phyloP scores from a whole-genome alignment of 2,888 invertebrate species.

The Aleiodes alternator region DNA sequence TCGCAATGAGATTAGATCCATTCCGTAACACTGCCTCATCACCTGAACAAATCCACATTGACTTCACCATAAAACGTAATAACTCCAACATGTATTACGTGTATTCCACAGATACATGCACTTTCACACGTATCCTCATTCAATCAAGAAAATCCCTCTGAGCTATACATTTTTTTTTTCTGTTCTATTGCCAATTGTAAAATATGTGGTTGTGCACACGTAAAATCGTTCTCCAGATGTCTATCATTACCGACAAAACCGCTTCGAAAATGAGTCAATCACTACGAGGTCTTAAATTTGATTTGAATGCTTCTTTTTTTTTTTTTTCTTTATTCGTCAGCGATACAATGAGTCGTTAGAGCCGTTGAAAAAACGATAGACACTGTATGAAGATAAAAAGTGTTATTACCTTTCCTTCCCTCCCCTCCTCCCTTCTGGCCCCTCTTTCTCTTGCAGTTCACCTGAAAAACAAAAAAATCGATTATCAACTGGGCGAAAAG shows the following conservation, averaged over 20 bases:
- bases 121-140: conserved; percentile 38
- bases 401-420: neutral
- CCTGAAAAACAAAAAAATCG: conserved; percentile 1
- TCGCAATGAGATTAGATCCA: too few species aligned
- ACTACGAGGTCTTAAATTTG: neutral
- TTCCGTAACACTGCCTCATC: conserved; percentile 1
- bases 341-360: neutral
- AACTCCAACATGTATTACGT: neutral
- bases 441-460: neutral
- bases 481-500: conserved; percentile 21
- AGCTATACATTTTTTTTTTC: conserved; percentile 2
- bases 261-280: conserved; percentile 5
- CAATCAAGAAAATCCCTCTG: conserved; percentile 12
- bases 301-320: neutral
- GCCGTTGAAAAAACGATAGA: neutral
- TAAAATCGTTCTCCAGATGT: too few species aligned
- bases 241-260: too few species aligned
- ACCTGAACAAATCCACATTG: neutral
- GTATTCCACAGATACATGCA: neutral
- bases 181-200: neutral
- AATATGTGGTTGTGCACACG: too few species aligned
- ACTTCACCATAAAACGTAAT: neutral
- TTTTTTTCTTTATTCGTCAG: neutral
- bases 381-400: neutral
- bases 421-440: neutral